Conservation (phyloP, 2,113 vertebrate genomes). For the Rousettus leschenaultii region DNA sequence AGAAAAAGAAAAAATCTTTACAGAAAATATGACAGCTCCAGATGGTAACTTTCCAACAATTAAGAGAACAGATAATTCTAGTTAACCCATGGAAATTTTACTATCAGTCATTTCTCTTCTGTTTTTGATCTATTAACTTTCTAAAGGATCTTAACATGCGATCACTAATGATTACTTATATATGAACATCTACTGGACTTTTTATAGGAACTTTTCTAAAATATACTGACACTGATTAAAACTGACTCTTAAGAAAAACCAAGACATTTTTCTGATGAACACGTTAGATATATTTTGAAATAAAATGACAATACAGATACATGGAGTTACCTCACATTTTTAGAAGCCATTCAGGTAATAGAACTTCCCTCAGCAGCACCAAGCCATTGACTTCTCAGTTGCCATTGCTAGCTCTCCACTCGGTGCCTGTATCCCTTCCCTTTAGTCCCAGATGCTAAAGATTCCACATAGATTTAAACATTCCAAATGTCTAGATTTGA, state of each 20-base stretch:
- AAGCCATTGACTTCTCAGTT: too few species aligned
- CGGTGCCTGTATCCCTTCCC: not conserved
- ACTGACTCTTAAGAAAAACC: not conserved
- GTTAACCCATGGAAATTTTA: conserved; percentile 50
- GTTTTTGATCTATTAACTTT: not conserved
- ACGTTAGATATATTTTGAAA: not conserved
- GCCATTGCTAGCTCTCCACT: not conserved
- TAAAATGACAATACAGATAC: not conserved
- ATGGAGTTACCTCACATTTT: not conserved
- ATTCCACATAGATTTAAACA: not conserved
- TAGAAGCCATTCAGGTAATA: not conserved
- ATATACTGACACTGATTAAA: not conserved
- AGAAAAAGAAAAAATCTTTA: conserved; percentile 21
- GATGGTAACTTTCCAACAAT: conserved; percentile 51
- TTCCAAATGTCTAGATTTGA: not conserved
- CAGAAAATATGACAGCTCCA: conserved; percentile 51
- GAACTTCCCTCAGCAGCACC: not conserved
- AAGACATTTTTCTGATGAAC: not conserved
- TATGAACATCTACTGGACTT: not conserved
- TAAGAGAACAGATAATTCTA: conserved; percentile 41
- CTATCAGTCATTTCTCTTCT: conserved; percentile 28
- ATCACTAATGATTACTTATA: not conserved
- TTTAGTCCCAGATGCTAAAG: not conserved
- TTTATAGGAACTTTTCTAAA: not conserved
- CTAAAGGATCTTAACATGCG: not conserved